These are phyloP conservation scores for Celastrina argiolus DNA, from an alignment of 2,888 invertebrate species.

Conservation along the genomic window DNA sequence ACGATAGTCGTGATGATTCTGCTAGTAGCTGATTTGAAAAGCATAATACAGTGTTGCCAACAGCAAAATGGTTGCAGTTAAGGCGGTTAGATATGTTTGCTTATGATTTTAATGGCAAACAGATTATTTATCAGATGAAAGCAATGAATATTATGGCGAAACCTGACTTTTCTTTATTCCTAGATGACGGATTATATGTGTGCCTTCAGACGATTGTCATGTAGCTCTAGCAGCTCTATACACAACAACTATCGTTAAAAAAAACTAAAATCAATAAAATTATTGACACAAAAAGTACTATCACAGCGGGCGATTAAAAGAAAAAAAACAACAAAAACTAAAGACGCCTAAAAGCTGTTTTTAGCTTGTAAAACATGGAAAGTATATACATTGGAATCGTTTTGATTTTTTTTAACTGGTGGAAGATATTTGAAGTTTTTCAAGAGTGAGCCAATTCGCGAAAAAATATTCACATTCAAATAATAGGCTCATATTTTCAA, in stretches of 20 bases:
- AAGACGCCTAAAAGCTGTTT: background rate
- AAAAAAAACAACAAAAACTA: conserved; percentile 4
- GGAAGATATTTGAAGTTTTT: too few relatives aligned
- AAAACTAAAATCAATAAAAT: conserved; percentile 21
- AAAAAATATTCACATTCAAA: too few relatives aligned
- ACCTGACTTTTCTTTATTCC: background rate
- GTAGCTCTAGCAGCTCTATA: conserved; percentile 1
- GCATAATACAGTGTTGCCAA: background rate
- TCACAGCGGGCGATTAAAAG: background rate
- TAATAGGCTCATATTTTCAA: too few relatives aligned
- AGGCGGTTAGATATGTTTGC: background rate
- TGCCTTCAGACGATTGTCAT: background rate
- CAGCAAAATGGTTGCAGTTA: background rate
- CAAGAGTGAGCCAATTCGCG: too few relatives aligned
- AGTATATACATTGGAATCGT: conserved; percentile 12
- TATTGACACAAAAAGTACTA: conserved; percentile 18
- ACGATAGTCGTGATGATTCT: background rate
- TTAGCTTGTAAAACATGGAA: conserved; percentile 15
- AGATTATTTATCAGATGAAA: background rate
- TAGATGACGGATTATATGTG: background rate
- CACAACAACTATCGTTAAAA: conserved; percentile 1
- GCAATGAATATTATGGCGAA: background rate
- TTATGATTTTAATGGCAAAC: background rate
- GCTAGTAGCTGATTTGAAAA: background rate
- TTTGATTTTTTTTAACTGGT: background rate